Evolutionary conservation across 2,888 invertebrate genomes (phyloP), one percentile per base, ranked within the genome.

Genomic region (Platycheirus rosarum): DNA sequence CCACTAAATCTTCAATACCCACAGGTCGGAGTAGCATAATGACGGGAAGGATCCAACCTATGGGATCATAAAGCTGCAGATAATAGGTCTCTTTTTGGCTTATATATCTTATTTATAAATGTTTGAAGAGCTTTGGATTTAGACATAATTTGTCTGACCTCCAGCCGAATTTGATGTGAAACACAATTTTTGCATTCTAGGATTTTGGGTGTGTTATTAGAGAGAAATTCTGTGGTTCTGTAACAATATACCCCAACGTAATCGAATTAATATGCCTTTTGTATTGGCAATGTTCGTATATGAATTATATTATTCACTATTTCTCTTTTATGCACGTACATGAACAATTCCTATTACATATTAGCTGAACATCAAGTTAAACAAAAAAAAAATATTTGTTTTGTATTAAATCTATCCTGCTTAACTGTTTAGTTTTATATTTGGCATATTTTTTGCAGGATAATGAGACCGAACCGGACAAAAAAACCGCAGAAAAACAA

Each of bases 381-480:
- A 40, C 26, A 51, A 53, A 66, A 14, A 48, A 40, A 71, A 37
- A 26, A 60, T 26, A 29, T 51, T 48, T 71, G 14, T 16, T 40
- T 71, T 42, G 42, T 68, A 55, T 71, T 66, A 23, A 53, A 66
- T 42, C 53, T 32, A 71, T 71, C 82, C 82, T 76, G 82, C 82
- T 71, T 63, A 76, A 66, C 26, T 51, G 35, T 68, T 69, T 84
- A 55, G 82, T 13, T 42, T 42, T 42, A 74, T 60, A 74, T 87
- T 86, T 87, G 86, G 87, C 87, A 87, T 85, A 86, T 87, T 86
- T 87, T 86, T 90, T 90, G 87, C 90, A 90, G 90, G 90, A 90
- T 89, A 88, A 88, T 88, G 89, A 89, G 86, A 89, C 87, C 87
- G 88, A 71, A 42, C 82, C 82, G 76, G 82, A 82, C 76, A 82